Evolutionary conservation across 2,113 vertebrate species (phyloP).

Genomic region (Esox niger): DNA sequence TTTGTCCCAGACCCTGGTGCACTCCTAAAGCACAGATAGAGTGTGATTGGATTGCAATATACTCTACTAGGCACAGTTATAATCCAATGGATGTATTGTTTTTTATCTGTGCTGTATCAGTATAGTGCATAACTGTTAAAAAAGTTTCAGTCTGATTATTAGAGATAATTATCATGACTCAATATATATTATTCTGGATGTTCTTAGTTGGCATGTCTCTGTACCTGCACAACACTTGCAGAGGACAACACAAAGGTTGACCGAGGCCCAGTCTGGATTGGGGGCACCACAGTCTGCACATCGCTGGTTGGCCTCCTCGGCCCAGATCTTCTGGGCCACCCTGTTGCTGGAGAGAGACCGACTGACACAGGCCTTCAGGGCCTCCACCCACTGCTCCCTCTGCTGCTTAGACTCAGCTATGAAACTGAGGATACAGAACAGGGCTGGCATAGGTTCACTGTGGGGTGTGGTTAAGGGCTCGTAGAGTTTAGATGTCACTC

Average conservation of each 20-base stretch:
- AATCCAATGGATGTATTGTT: background rate
- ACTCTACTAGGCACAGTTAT: background rate
- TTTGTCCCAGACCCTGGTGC: slow-evolving; percentile 75
- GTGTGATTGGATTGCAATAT: background rate
- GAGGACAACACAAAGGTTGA: slow-evolving; percentile 82
- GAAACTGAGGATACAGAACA: slow-evolving; percentile 65
- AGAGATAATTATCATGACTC: no score
- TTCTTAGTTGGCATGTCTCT: background rate
- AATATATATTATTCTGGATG: background rate
- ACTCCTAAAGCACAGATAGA: slow-evolving; percentile 54
- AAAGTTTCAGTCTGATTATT: background rate
- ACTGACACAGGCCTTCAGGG: slow-evolving; percentile 66
- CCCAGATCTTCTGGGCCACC: slow-evolving; percentile 76
- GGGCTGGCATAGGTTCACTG: no score
- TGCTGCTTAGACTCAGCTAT: slow-evolving; percentile 66
- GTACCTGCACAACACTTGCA: slow-evolving; percentile 82
- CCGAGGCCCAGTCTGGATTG: slow-evolving; percentile 78
- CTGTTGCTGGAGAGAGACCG: slow-evolving; percentile 74
- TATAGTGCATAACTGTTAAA: no score
- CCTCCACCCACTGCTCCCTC: slow-evolving; percentile 76
- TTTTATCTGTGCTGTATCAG: background rate
- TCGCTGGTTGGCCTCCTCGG: slow-evolving; percentile 58
- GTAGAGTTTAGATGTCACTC: slow-evolving; percentile 10
- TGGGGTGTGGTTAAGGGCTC: background rate
- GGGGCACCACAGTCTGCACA: slow-evolving; percentile 75